Base-by-base conservation (phyloP, 30 jellyfish, hydroid and myxozoan genomes). In the Aurelia sp. region DNA sequence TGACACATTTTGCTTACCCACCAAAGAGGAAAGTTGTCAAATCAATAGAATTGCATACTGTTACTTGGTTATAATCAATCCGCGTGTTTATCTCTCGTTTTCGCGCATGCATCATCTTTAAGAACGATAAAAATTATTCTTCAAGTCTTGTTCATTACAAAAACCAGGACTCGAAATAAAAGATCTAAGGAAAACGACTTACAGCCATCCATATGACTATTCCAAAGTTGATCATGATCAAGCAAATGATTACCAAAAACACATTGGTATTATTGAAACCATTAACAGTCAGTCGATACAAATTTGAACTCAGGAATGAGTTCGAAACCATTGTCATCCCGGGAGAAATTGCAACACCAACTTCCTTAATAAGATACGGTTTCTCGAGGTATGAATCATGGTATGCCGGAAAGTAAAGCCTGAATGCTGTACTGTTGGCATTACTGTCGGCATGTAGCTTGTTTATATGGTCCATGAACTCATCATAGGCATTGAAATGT, bases 341-440 rank as follows among this genome's bases (percentile, higher is more conserved):
- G 20, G 91, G 91, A 11, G 91, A 81, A 27, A 47, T 67, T 13
- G 68, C 91, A 53, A 81, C 0, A 13, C 84, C 84, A 68, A 81
- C 70, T 18, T 81, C 74, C 19, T 62, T 65, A 17, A 51, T 66
- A 2, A 10, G 53, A 63, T 81, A 51, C 33, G 11, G 48, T 4
- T 35, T 50, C 3, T 48, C n/a, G 11, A 70, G 3, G 12, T 52
- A 11, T n/a, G 91, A 81, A 15, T 27, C 18, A 15, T 50, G 31
- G 76, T 81, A 81, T 22, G 84, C 91, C 10, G 91, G 91, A 74
- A 81, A 33, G 76, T 44, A 81, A 5, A 81, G 48, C 66, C 72
- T 48, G 27, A 68, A 18, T 44, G 55, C 55, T 11, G 82, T 13
- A 31, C 58, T 51, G 13, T 55, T 81, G 0, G 52, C 44, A 51